These are phyloP conservation scores for Crocodylus rhombifer DNA, from an alignment of 2,797 vertebrate species.

Conservation along the genomic window DNA sequence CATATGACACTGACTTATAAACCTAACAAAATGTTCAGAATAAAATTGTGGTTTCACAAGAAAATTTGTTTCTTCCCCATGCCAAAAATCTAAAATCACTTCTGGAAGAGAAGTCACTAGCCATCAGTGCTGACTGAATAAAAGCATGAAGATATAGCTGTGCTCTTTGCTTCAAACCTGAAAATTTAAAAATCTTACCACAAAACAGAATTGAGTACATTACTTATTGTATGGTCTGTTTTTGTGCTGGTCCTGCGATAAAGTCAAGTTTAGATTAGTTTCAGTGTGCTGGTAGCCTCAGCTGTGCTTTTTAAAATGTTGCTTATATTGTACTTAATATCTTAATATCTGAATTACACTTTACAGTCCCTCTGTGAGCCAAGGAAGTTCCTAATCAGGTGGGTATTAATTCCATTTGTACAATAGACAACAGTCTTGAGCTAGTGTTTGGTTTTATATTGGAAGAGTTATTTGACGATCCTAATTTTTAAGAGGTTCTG, in stretches of 20 bases:
- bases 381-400: neutral
- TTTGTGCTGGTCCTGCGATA: neutral
- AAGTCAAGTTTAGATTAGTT: neutral
- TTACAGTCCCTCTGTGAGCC: rapidly evolving
- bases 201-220: neutral
- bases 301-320: neutral
- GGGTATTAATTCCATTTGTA: neutral
- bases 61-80: neutral
- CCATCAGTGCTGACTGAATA: neutral
- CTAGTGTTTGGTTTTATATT: neutral
- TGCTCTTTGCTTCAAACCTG: neutral
- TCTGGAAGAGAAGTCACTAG: neutral
- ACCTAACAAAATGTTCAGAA: neutral
- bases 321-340: neutral
- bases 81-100: neutral
- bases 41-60: neutral
- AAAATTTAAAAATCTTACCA: neutral
- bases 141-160: neutral
- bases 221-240: neutral
- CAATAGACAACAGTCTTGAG: neutral
- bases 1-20: neutral
- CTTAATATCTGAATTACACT: neutral
- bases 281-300: neutral
- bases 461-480: neutral
- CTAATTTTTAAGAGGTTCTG: neutral